These are phyloP conservation scores for Eurypyga helias DNA, from an alignment of 2,113 vertebrate species.

Conservation along the genomic window DNA sequence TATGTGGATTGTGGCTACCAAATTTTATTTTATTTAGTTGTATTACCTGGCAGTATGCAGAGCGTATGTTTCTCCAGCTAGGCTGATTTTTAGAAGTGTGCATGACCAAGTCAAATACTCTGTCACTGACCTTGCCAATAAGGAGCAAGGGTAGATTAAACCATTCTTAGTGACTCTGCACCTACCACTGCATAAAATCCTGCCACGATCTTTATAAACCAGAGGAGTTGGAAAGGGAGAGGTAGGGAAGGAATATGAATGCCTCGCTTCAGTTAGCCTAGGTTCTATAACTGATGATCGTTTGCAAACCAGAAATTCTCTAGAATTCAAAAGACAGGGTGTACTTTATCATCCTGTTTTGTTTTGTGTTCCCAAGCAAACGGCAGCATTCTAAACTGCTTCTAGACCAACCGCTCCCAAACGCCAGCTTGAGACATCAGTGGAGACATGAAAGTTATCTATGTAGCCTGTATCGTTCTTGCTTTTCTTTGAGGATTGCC, in stretches of 20 bases:
- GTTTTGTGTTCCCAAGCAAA: background rate
- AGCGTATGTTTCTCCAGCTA: background rate
- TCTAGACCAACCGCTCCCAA: background rate
- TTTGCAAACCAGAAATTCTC: background rate
- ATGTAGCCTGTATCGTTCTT: accelerated
- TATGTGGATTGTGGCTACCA: background rate
- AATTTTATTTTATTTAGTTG: background rate
- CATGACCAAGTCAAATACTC: background rate
- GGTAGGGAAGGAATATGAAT: background rate
- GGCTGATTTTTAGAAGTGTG: background rate
- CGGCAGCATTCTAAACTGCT: background rate
- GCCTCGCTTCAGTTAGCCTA: background rate
- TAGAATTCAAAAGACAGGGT: background rate
- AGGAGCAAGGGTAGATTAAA: background rate
- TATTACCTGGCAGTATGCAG: background rate
- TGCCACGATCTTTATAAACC: background rate
- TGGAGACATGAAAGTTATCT: background rate
- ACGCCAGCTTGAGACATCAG: background rate
- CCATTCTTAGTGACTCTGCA: background rate
- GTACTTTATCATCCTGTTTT: background rate
- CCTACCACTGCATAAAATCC: background rate
- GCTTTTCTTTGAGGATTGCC: background rate
- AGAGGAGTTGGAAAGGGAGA: background rate
- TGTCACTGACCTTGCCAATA: background rate
- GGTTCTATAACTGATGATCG: background rate